Evolutionary conservation across 2,888 invertebrate genomes (phyloP).

Genomic region (Achlya flavicornis): DNA sequence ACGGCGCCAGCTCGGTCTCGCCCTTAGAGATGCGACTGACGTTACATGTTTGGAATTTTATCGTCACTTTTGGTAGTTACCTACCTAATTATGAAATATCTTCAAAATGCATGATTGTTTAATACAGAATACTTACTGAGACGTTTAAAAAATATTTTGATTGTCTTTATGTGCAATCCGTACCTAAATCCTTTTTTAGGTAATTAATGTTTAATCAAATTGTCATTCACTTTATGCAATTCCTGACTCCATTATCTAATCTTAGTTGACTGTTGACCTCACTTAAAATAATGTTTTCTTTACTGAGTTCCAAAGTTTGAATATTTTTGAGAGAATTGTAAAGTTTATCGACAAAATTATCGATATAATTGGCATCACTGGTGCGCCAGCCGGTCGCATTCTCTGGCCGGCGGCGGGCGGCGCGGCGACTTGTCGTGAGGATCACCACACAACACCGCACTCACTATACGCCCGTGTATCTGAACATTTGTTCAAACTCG

Average conservation of each 20-base stretch:
- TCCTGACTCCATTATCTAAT: neutral
- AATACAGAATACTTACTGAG: neutral
- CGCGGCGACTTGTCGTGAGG: constrained; percentile 68
- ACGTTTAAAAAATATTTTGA: neutral
- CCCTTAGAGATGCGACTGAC: constrained; percentile 76
- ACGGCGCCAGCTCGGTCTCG: constrained; percentile 80
- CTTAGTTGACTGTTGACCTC: no score
- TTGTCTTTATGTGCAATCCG: no score
- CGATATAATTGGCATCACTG: constrained; percentile 58
- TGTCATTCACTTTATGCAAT: no score
- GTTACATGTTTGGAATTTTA: constrained; percentile 47
- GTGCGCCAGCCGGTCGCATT: constrained; percentile 80
- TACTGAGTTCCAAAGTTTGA: no score
- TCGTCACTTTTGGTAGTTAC: constrained; percentile 38
- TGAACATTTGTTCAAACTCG: constrained; percentile 74
- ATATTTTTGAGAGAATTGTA: no score
- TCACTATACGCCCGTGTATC: constrained; percentile 53
- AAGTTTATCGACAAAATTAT: constrained; percentile 24
- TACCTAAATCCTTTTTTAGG: neutral
- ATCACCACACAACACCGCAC: constrained; percentile 57
- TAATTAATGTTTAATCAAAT: neutral
- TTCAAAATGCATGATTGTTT: neutral
- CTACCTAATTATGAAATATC: neutral
- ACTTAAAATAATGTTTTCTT: no score
- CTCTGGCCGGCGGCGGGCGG: constrained; percentile 60